Base-by-base conservation (phyloP, 2,113 vertebrate genomes). In the Oophaga pumilio region DNA sequence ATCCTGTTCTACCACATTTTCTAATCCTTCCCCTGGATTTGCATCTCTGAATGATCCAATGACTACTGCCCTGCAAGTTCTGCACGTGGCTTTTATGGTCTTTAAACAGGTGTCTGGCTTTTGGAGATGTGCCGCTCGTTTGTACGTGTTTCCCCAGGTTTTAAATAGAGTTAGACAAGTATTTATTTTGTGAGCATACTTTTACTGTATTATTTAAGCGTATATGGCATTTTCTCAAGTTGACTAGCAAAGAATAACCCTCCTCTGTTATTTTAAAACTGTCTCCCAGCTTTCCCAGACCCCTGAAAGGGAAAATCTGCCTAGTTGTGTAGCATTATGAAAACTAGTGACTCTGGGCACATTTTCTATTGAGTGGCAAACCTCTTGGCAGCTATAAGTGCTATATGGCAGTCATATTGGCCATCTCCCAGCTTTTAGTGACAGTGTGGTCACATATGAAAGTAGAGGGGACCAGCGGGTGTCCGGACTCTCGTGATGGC, bases 91-190 rank as follows among this genome's bases (percentile, higher is more conserved):
- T 77, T 24, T 79, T 26, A 22, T 50, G 28, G 74, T 28, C 59
- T 86, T 24, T 79, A 86, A 86, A 86, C 85, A 86, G 85, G 50
- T 86, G 85, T 56, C 56, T 74, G 56, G 60, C 83, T 79, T 69
- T 79, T 76, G 56, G 43, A 68, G 68, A 22, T 8, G 57, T 43
- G 52, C 6, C 73, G n/a, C 43, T 49, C 22, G 43, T 18, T 64
- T 59, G 12, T n/a, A 28, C 18, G 22, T 12, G 18, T 50, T 4
- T 68, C 62, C 62, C 2, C 5, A 68, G 43, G 53, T 60, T 66
- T 66, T 43, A 43, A 64, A 81, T 82, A 59, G 20, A 22, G 33
- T 82, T 13, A n/a, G 26, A 49, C 59, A 15, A 2, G 59, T 60
- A 15, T 81, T 28, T 64, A 14, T 18, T 9, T 43, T 43, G 33